Evolutionary conservation across 2,113 vertebrate genomes (phyloP).

Genomic region (Jaculus jaculus): DNA sequence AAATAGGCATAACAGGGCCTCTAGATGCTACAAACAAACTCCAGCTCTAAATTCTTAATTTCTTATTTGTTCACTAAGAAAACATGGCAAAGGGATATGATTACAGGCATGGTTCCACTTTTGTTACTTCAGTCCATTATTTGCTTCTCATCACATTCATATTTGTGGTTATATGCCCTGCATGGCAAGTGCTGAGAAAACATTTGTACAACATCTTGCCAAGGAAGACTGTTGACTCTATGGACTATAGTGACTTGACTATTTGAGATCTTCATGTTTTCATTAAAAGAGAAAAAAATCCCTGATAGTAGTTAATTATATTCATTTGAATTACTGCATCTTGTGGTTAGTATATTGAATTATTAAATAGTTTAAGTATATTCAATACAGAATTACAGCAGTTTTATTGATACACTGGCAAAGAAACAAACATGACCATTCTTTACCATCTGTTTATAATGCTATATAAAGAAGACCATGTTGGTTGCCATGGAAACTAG

Average conservation of each 20-base stretch:
- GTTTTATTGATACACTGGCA: constrained; percentile 88
- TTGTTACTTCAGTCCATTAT: constrained; percentile 73
- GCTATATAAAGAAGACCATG: constrained; percentile 89
- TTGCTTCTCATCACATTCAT: constrained; percentile 80
- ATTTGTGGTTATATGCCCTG: constrained; percentile 83
- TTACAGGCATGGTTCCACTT: constrained; percentile 58
- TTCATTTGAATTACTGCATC: constrained; percentile 80
- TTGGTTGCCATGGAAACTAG: constrained; percentile 87
- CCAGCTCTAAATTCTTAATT: too few relatives aligned
- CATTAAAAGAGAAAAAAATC: constrained; percentile 64
- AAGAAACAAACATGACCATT: constrained; percentile 87
- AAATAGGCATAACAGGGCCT: too few relatives aligned
- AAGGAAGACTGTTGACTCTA: constrained; percentile 80
- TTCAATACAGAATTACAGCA: constrained; percentile 79
- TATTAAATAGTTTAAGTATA: constrained; percentile 83
- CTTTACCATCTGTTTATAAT: constrained; percentile 92
- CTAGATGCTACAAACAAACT: too few relatives aligned
- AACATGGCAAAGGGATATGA: not conserved
- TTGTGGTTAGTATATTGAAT: constrained; percentile 79
- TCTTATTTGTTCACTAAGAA: constrained; percentile 48
- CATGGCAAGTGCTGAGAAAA: constrained; percentile 85
- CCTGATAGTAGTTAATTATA: constrained; percentile 76
- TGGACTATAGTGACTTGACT: constrained; percentile 83
- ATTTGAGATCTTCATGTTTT: constrained; percentile 81
- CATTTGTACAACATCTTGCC: constrained; percentile 84